These are phyloP conservation scores for Aphaenogaster floridana DNA, from an alignment of 1,140 invertebrate genomes.

Conservation along the genomic window DNA sequence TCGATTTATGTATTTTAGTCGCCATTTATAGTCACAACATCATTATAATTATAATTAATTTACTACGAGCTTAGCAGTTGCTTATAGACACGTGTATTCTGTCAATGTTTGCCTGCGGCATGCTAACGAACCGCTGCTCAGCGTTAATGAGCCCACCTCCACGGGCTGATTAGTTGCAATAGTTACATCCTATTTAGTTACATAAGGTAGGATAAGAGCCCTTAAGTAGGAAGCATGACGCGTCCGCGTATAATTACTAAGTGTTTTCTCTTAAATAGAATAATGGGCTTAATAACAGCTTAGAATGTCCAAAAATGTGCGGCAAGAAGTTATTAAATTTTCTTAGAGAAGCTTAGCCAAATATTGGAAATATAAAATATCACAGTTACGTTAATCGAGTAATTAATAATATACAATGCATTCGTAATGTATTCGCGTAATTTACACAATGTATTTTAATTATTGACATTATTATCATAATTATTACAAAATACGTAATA, in stretches of 20 bases:
- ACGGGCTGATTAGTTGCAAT: constrained; percentile 67
- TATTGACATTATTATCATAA: neutral
- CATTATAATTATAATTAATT: constrained; percentile 20
- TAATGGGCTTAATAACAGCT: constrained; percentile 32
- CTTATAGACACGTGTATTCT: constrained; percentile 4
- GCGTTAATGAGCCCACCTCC: constrained; percentile 51
- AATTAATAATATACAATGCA: neutral
- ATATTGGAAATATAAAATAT: neutral
- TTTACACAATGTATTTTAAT: neutral
- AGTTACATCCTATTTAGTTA: constrained; percentile 74
- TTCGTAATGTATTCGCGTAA: neutral
- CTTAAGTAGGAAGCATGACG: constrained; percentile 71
- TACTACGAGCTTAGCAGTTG: neutral
- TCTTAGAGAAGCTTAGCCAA: neutral
- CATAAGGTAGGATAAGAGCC: constrained; percentile 29
- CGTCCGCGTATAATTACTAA: constrained; percentile 57
- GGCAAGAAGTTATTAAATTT: neutral
- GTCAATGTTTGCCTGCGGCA: constrained; percentile 26
- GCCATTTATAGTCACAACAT: neutral
- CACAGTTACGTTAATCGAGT: neutral
- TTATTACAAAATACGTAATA: neutral
- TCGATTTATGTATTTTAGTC: neutral
- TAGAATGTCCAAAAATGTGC: neutral
- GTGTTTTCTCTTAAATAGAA: constrained; percentile 16
- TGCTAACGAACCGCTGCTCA: constrained; percentile 32